Base-by-base conservation (phyloP, 2,113 vertebrate genomes). In the Struthio camelus region DNA sequence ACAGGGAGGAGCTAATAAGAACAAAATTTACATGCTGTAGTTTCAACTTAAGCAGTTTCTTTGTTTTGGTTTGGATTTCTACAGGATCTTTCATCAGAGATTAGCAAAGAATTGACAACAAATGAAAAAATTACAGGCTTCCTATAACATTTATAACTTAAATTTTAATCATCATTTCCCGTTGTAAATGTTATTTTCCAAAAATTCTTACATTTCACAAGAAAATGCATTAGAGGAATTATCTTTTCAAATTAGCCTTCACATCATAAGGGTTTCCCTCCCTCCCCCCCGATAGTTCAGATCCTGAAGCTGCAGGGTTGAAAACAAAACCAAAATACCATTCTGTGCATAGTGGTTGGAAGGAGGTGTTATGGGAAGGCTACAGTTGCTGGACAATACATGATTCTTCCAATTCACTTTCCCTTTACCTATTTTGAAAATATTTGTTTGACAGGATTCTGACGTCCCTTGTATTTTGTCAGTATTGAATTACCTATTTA, bases 391-490 rank as follows among this genome's bases (percentile, higher is more conserved):
- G 56, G 54, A 12, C 38, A 28, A 11, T 1, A 9, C 53, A 9
- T 1, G 2, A 3, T 36, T 22, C 70, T 53, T 51, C n/a, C 64
- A 2, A 2, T 64, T 85, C 20, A 2, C 36, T 28, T 81, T 42
- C 64, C 48, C 36, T 59, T n/a, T 76, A 7, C 70, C 53, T 87
- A 6, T 27, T 30, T 8, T 9, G 48, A 15, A 24, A 30, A 5
- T 22, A 9, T 10, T 13, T 56, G 22, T 38, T 44, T 40, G 56
- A 34, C 25, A 15, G 44, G 76, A 16, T 18, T 56, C 51, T 20
- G 0, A 4, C 32, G 16, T 53, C 70, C 28, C 42, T 42, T 1
- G 0, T 22, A 0, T 34, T 18, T 59, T 27, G 2, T n/a, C n/a
- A n/a, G n/a, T n/a, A n/a, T n/a, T n/a, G 5, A 64, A 25, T 3